Evolutionary conservation across 2,888 invertebrate species (phyloP), one percentile per base, ranked within the genome.

Genomic region (Parochlus steinenii): DNA sequence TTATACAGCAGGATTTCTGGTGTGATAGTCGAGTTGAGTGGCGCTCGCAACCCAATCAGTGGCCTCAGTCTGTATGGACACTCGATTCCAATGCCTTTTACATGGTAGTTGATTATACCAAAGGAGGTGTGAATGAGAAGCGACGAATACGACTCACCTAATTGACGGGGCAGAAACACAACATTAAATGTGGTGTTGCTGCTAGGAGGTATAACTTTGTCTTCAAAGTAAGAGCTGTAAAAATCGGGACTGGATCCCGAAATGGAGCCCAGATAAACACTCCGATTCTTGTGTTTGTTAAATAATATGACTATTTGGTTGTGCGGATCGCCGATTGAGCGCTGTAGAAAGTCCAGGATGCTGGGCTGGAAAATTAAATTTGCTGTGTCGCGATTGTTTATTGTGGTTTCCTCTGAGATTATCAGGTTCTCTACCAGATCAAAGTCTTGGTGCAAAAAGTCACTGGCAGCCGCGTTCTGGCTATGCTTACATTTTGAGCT

Each of bases 191-290:
- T 78, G 43, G 95, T 93, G 59, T 92, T 92, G 42, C 82, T 85
- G 47, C 78, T 71, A 40, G 92, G 87, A 49, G 82, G 78, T 55
- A 95, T 74, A 56, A 92, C 90, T 74, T 90, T 90, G 51, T 89
- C 77, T 53, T 89, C 81, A 61, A 93, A 93, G 69, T 95, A 93
- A 44, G 93, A 92, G 51, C 92, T 90, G 61, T 95, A 90, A 67
- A 95, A 95, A 64, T 90, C 85, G 22, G 83, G 78, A 47, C 89
- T 87, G 58, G 78, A 86, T 49, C 92, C 92, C 45, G 90, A 87
- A 53, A 95, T 87, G 45, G 92, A 90, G 54, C 85, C 78, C 55
- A 95, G 73, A 58, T 87, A 85, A 52, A 95, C 72, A 51, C 80
- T 87, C 53, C 74, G 74, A 63, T 89, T 85, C 46, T 66, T 63